Evolutionary conservation across 1,140 invertebrate genomes (phyloP).

Genomic region (Bombus sylvicola): DNA sequence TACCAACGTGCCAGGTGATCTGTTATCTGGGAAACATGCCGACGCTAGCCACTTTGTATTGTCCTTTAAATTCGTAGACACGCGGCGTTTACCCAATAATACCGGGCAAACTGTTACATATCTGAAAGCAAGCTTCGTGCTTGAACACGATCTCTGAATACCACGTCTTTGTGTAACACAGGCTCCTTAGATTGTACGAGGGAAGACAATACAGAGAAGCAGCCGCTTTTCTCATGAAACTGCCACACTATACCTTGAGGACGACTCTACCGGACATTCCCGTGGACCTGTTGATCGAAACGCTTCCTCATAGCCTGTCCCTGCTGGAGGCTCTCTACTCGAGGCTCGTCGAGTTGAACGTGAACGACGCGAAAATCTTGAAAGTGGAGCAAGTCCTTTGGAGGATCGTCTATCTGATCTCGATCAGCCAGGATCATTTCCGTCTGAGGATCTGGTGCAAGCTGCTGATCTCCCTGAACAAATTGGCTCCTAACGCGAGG

Average conservation of each 20-base stretch:
- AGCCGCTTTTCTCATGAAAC: conserved; percentile 88
- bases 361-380: conserved; percentile 76
- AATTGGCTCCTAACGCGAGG: conserved; percentile 84
- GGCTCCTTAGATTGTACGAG: conserved; percentile 89
- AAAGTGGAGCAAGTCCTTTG: conserved; percentile 75
- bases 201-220: conserved; percentile 91
- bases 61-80: neutral
- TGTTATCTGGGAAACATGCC: neutral
- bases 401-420: conserved; percentile 75
- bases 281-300: conserved; percentile 92
- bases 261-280: conserved; percentile 90
- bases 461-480: conserved; percentile 69
- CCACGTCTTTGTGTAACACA: conserved; percentile 21
- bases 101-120: too few species aligned
- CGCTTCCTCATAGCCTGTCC: conserved; percentile 92
- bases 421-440: conserved; percentile 68
- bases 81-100: too few species aligned
- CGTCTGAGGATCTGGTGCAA: conserved; percentile 77
- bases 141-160: too few species aligned
- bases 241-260: conserved; percentile 89
- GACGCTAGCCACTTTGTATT: neutral
- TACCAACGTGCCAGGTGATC: neutral
- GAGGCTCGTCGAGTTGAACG: conserved; percentile 67
- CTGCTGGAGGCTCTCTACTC: conserved; percentile 92
- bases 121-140: too few species aligned